Base-by-base conservation (phyloP, 2,797 vertebrate genomes). In the Crocodylus rhombifer region DNA sequence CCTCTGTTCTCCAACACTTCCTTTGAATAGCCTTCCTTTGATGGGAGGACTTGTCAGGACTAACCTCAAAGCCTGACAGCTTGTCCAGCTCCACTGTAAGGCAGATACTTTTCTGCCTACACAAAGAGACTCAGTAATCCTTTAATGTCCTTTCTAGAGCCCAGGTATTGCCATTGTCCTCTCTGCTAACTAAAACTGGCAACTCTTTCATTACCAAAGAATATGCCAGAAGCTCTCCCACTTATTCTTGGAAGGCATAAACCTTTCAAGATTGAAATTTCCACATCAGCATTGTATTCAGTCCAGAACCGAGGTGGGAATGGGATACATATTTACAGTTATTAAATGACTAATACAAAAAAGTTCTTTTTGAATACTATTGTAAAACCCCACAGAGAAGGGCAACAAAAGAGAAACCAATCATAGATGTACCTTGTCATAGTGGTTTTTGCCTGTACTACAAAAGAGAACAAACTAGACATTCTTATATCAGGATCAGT, bases 11-110 rank as follows among this genome's bases (percentile, higher is more conserved):
- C 33, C 14, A 58, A 5, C 65, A 85, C 2, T 51, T 87, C 51
- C 57, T 33, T 58, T 65, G 63, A 65, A 61, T 51, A 60, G 60
- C 61, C 83, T 18, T 74, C 7, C 33, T 79, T 77, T 67, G 51
- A 83, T 0, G 0, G 33, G n/a, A 63, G 79, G 12, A 25, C 55
- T 14, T 9, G 2, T 17, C 57, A 82, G 30, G 0, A 0, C 69
- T 67, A 42, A 86, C 42, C 42, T 17, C 30, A 58, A 51, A 21
- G 9, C n/a, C 26, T 2, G 2, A 16, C 4, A 55, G 4, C 0
- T 0, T 83, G 77, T 64, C 21, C 5, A 92, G 23, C 20, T 78
- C 61, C 58, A 26, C 91, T 77, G 30, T 56, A 87, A 33, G 16
- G 20, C 28, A 75, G 12, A 1, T 14, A 7, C 77, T 84, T 85